Conservation (phyloP, 2,113 vertebrate species). For the Trinectes maculatus region DNA sequence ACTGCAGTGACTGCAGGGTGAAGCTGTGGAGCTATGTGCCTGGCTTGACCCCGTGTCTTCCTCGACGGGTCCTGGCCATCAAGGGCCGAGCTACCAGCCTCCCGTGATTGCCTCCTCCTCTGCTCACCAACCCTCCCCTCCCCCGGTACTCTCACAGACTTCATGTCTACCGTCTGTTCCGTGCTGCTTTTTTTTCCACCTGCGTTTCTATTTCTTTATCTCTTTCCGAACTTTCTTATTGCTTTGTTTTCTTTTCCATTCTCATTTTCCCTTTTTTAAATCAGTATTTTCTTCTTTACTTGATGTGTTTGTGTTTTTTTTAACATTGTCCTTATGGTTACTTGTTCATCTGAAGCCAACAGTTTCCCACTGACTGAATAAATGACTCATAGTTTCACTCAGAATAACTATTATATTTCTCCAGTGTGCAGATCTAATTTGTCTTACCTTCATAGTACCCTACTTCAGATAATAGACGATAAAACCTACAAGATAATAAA, state of each 20-base stretch:
- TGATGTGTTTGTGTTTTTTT: conserved; percentile 7
- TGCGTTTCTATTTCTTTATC: conserved; percentile 10
- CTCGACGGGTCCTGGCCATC: conserved; percentile 97
- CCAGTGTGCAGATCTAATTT: background rate
- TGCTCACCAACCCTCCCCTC: conserved; percentile 61
- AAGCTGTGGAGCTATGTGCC: conserved; percentile 99
- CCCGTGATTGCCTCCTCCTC: conserved; percentile 86
- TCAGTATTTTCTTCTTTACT: background rate
- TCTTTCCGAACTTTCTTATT: conserved; percentile 7
- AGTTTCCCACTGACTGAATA: background rate
- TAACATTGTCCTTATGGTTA: background rate
- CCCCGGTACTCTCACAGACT: conserved; percentile 66
- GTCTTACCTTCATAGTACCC: background rate
- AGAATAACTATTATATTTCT: background rate
- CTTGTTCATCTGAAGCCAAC: background rate
- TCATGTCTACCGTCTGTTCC: too few relatives aligned
- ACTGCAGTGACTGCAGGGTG: conserved; percentile 95
- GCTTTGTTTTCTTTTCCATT: background rate
- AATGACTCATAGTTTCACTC: conserved; percentile 10
- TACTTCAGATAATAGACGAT: background rate
- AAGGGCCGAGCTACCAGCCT: conserved; percentile 98
- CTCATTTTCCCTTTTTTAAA: background rate
- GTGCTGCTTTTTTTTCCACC: too few relatives aligned
- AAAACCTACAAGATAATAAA: too few relatives aligned
- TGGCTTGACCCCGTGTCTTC: conserved; percentile 97